Percentiles rank a stretch among this genome's conserved stretches.
phyloP scores from a whole-genome alignment of 2,888 invertebrate genomes.

The Seladonia tumulorum region DNA sequence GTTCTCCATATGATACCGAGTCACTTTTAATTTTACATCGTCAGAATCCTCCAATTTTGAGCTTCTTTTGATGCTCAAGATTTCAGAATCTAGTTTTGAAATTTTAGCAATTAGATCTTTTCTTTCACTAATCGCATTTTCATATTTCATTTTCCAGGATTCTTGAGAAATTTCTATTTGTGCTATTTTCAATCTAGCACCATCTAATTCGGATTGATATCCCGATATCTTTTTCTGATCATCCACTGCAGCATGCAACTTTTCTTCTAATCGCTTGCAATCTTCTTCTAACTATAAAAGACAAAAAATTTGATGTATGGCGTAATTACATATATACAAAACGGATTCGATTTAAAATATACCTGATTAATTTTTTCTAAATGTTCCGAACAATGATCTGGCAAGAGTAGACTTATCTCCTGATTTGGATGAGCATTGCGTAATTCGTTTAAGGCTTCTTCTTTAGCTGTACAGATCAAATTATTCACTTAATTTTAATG shows the following conservation, averaged over 20 bases:
- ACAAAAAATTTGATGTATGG: slow-evolving; percentile 14
- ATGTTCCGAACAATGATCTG: slow-evolving; percentile 81
- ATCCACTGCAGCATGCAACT: slow-evolving; percentile 75
- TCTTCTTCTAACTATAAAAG: slow-evolving; percentile 76
- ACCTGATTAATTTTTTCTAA: slow-evolving; percentile 79
- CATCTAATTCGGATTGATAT: slow-evolving; percentile 76
- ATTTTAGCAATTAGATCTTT: slow-evolving; percentile 71
- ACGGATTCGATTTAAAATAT: slow-evolving; percentile 9
- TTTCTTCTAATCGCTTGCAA: slow-evolving; percentile 79
- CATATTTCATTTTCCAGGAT: slow-evolving; percentile 77
- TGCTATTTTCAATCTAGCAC: slow-evolving; percentile 78
- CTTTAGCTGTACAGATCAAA: slow-evolving; percentile 74
- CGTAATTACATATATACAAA: not conserved
- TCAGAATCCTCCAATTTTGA: slow-evolving; percentile 66
- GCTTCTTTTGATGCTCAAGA: slow-evolving; percentile 68
- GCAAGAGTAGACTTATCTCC: slow-evolving; percentile 76
- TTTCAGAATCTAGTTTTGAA: slow-evolving; percentile 69
- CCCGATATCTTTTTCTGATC: slow-evolving; percentile 77
- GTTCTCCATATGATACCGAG: slow-evolving; percentile 72
- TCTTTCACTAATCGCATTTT: slow-evolving; percentile 71
- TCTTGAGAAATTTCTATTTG: slow-evolving; percentile 80
- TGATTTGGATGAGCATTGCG: slow-evolving; percentile 78
- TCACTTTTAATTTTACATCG: slow-evolving; percentile 65
- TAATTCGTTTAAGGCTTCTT: slow-evolving; percentile 79
- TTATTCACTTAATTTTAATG: not conserved